Conservation (phyloP, 2,888 invertebrate species). For the Ecliptopera silaceata region DNA sequence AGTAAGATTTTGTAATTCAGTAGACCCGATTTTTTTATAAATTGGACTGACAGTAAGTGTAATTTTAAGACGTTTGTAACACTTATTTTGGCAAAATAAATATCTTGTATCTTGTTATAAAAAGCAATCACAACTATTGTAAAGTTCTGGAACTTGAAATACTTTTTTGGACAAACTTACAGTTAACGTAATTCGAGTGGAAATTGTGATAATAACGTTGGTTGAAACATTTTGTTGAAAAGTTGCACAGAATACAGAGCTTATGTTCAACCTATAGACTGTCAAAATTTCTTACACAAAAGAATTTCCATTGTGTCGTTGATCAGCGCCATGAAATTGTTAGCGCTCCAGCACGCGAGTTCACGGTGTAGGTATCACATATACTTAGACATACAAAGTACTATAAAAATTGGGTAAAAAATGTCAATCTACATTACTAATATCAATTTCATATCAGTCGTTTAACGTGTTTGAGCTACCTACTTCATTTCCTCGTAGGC, state of each 20-base stretch:
- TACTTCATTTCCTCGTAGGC: conserved; percentile 43
- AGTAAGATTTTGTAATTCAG: neutral
- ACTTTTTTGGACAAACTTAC: neutral
- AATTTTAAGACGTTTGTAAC: too few species aligned
- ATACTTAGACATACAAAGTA: conserved; percentile 55
- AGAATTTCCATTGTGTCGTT: too few species aligned
- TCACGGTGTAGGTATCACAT: neutral
- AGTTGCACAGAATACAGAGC: conserved; percentile 41
- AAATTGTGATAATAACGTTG: conserved; percentile 58
- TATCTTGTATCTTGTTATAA: too few species aligned
- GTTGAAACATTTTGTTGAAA: conserved; percentile 44
- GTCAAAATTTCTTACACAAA: too few species aligned
- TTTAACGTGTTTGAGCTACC: conserved; percentile 54
- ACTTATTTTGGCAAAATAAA: too few species aligned
- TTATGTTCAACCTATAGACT: conserved; percentile 26
- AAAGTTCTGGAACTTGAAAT: too few species aligned
- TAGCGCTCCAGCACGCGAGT: too few species aligned
- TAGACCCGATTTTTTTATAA: too few species aligned
- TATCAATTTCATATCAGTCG: conserved; percentile 80
- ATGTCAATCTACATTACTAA: conserved; percentile 73
- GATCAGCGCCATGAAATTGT: too few species aligned
- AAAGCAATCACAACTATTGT: too few species aligned
- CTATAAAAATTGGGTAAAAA: conserved; percentile 63
- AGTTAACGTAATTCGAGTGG: conserved; percentile 37
- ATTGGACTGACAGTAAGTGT: too few species aligned